Conservation (phyloP, 2,888 invertebrate genomes). For the Epinotia bilunana region DNA sequence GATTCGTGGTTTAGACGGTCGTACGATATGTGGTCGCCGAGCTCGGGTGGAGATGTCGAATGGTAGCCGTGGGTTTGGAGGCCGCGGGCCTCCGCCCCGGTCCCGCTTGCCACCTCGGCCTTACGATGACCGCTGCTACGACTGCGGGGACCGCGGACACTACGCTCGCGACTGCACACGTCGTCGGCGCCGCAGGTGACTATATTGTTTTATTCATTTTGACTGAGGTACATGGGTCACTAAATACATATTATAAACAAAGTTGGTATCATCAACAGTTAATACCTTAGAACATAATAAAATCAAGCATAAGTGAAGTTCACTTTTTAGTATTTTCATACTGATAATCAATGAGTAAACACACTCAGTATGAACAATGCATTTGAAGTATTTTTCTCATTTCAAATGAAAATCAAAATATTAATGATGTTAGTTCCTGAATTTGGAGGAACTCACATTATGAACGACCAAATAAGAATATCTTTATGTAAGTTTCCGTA, state of each 20-base stretch:
- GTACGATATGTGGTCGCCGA: slow-evolving; percentile 94
- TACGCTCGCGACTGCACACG: slow-evolving; percentile 96
- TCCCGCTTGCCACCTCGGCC: slow-evolving; percentile 90
- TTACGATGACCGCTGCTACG: slow-evolving; percentile 96
- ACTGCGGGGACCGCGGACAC: slow-evolving; percentile 97
- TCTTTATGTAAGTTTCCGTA: not conserved
- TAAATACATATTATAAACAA: slow-evolving; percentile 5
- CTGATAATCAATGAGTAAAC: not conserved
- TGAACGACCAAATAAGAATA: not conserved
- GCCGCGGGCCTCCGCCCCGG: slow-evolving; percentile 85
- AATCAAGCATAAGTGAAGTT: not conserved
- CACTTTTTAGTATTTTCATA: not conserved
- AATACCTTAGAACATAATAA: not conserved
- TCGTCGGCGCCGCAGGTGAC: slow-evolving; percentile 85
- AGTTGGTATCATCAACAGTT: not conserved
- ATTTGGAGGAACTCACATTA: not conserved
- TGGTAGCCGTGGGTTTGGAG: slow-evolving; percentile 87
- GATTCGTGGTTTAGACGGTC: slow-evolving; percentile 87
- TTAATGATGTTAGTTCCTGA: not conserved
- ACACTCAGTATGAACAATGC: not conserved
- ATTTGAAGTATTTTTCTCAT: not conserved
- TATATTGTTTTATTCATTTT: slow-evolving; percentile 39
- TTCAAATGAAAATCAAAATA: not conserved
- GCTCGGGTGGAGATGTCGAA: slow-evolving; percentile 97
- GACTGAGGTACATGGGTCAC: not conserved